Conservation (phyloP, 2,797 vertebrate species). For the Channallabes apus region DNA sequence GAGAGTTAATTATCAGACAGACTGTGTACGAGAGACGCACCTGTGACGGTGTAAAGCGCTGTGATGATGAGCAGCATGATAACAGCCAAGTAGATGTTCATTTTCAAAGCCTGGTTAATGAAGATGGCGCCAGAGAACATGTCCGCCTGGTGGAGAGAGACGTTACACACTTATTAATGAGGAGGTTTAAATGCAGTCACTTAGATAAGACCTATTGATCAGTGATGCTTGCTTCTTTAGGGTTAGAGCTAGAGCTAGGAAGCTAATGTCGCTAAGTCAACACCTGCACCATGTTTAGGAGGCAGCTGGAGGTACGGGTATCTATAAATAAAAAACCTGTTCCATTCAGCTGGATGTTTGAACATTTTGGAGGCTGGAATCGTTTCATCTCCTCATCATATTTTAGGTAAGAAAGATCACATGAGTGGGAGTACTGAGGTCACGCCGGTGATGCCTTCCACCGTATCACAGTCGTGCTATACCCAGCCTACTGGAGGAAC, state of each 20-base stretch:
- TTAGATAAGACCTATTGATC: not conserved
- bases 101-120: constrained; percentile 84
- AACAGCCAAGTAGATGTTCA: constrained; percentile 90
- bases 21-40: constrained; percentile 64
- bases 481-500: no score
- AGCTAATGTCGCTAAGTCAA: not conserved
- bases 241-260: not conserved
- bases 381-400: not conserved
- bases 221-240: not conserved
- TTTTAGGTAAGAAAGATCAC: not conserved
- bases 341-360: not conserved
- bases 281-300: not conserved
- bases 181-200: not conserved
- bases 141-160: constrained; percentile 76
- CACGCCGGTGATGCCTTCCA: no score
- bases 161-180: not conserved
- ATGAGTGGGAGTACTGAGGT: no score
- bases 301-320: not conserved
- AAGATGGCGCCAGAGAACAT: constrained; percentile 96
- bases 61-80: constrained; percentile 82
- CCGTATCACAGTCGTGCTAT: no score
- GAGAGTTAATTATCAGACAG: not conserved
- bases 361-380: not conserved
- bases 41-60: constrained; percentile 90
- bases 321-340: not conserved